A percentile compares a stretch with the other conserved stretches of the same genome.
These are phyloP conservation scores for Macrosiphum euphorbiae DNA, from an alignment of 2,888 invertebrate species.

Conservation along the genomic window DNA sequence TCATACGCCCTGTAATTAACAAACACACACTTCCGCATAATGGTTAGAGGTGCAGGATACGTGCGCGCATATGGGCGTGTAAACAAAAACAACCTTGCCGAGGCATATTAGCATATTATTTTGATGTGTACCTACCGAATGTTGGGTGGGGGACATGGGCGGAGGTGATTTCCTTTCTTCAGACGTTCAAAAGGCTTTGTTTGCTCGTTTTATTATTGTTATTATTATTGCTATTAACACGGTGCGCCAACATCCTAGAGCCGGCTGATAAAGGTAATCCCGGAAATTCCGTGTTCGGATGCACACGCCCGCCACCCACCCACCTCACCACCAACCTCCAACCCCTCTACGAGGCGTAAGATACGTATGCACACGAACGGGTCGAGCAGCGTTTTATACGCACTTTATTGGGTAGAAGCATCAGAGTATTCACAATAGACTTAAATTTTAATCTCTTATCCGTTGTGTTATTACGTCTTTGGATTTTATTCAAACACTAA, in stretches of 20 bases:
- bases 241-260: slow-evolving; percentile 14
- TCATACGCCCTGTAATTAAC: background rate
- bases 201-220: slow-evolving; percentile 38
- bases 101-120: slow-evolving; percentile 1
- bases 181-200: slow-evolving; percentile 19
- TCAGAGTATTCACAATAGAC: background rate
- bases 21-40: background rate
- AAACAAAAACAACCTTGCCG: background rate
- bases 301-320: background rate
- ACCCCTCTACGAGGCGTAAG: background rate
- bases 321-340: background rate
- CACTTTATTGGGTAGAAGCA: background rate
- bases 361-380: background rate
- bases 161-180: slow-evolving; percentile 19
- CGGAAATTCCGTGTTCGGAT: background rate
- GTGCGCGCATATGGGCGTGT: background rate
- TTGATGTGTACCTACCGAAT: background rate
- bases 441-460: slow-evolving; percentile 9
- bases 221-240: slow-evolving; percentile 18
- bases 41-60: background rate
- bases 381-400: background rate
- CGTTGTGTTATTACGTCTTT: background rate
- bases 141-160: background rate
- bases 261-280: background rate
- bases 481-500: background rate